Conservation (phyloP, 2,888 invertebrate genomes). For the Atherix ibis region DNA sequence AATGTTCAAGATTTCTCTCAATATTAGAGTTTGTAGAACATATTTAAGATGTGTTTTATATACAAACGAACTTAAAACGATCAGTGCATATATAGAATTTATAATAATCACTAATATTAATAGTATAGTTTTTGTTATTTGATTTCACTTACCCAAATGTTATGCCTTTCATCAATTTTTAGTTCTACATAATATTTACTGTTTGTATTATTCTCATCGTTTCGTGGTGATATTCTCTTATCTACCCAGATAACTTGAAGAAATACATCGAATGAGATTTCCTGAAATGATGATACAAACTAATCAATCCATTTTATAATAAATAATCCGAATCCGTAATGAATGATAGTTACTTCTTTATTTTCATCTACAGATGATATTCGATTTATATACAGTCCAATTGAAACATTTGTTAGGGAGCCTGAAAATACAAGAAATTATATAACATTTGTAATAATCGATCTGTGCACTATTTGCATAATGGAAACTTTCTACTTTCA, state of each 20-base stretch:
- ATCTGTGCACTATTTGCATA: no score
- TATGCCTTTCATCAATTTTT: constrained; percentile 18
- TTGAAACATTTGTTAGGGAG: constrained; percentile 36
- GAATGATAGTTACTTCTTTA: constrained; percentile 37
- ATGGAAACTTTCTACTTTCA: no score
- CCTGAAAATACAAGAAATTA: constrained; percentile 6
- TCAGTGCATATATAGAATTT: no score
- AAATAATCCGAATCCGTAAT: constrained; percentile 7
- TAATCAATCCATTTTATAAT: constrained; percentile 5
- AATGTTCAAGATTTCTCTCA: no score
- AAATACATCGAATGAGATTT: constrained; percentile 47
- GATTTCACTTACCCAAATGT: constrained; percentile 17
- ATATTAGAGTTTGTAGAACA: no score
- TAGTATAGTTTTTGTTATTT: no score
- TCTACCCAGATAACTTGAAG: constrained; percentile 49
- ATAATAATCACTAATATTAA: no score
- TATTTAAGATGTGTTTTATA: no score
- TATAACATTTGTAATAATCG: no score
- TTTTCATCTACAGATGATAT: constrained; percentile 48
- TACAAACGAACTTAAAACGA: no score
- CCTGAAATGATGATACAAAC: constrained; percentile 29
- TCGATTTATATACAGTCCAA: constrained; percentile 44
- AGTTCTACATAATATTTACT: constrained; percentile 16
- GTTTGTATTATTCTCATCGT: constrained; percentile 10
- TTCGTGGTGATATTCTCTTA: constrained; percentile 28